phyloP scores from a whole-genome alignment of 1,140 invertebrate species.

The Holotrichia oblita region DNA sequence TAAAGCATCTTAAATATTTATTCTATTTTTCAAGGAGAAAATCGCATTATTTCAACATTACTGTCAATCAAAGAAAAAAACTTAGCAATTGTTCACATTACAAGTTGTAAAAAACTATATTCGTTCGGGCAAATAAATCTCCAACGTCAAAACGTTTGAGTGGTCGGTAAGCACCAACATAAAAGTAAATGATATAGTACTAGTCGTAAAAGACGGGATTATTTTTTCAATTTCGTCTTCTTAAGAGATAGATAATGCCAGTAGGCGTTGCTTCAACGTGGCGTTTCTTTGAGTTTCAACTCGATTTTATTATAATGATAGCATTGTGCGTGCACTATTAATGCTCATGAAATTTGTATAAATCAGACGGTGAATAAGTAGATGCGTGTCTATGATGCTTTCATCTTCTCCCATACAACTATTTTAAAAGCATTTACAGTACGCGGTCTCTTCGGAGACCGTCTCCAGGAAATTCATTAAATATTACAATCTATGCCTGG shows the following conservation, averaged over 20 bases:
- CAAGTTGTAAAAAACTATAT: background rate
- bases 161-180: constrained; percentile 1
- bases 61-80: constrained; percentile 1
- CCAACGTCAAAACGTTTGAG: background rate
- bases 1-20: too few species aligned
- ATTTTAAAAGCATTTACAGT: background rate
- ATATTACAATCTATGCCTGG: background rate
- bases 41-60: too few species aligned
- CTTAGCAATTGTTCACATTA: background rate
- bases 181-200: constrained; percentile 27
- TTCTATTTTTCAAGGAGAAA: too few species aligned
- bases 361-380: background rate
- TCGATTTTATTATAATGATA: constrained; percentile 31
- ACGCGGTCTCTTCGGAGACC: background rate
- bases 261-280: background rate
- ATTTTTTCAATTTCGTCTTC: constrained; percentile 24
- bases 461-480: background rate
- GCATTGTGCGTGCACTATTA: constrained; percentile 12
- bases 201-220: constrained; percentile 11
- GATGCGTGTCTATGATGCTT: constrained; percentile 1
- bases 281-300: background rate
- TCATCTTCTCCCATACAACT: background rate
- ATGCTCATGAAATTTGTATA: constrained; percentile 19
- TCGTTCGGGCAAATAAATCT: background rate
- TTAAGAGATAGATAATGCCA: background rate